phyloP scores from a whole-genome alignment of 1,140 invertebrate species.

The Drosophila saltans region DNA sequence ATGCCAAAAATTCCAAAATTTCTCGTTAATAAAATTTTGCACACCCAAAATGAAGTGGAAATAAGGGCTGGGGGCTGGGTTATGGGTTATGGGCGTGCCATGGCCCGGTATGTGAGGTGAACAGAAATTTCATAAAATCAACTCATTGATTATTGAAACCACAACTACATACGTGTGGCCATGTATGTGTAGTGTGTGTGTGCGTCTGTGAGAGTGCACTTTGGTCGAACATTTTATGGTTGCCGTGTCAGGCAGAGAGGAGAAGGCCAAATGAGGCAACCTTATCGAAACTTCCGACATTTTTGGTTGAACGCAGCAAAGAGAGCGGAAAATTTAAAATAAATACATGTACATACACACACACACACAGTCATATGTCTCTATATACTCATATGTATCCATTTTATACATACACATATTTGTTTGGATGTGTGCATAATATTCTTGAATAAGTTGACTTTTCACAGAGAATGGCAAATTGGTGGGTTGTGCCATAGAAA shows the following conservation, averaged over 20 bases:
- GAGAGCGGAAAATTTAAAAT: slow-evolving; percentile 70
- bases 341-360: slow-evolving; percentile 43
- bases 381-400: slow-evolving; percentile 24
- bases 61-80: background rate
- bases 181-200: slow-evolving; percentile 10
- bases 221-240: slow-evolving; percentile 70
- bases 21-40: slow-evolving; percentile 75
- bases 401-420: slow-evolving; percentile 1
- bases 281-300: slow-evolving; percentile 72
- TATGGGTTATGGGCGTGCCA: slow-evolving; percentile 13
- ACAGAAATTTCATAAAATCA: slow-evolving; percentile 76
- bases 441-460: slow-evolving; percentile 17
- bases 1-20: slow-evolving; percentile 75
- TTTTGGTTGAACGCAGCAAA: slow-evolving; percentile 60
- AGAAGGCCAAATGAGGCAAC: slow-evolving; percentile 34
- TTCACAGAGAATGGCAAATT: slow-evolving; percentile 24
- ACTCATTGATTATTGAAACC: slow-evolving; percentile 81
- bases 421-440: slow-evolving; percentile 8
- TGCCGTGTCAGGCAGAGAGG: slow-evolving; percentile 50
- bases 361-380: slow-evolving; percentile 8
- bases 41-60: slow-evolving; percentile 46
- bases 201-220: slow-evolving; percentile 59
- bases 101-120: slow-evolving; percentile 25
- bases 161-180: slow-evolving; percentile 57
- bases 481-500: slow-evolving; percentile 23